phyloP scores from a whole-genome alignment of 2,113 vertebrate genomes.

The Callaeas wilsoni region DNA sequence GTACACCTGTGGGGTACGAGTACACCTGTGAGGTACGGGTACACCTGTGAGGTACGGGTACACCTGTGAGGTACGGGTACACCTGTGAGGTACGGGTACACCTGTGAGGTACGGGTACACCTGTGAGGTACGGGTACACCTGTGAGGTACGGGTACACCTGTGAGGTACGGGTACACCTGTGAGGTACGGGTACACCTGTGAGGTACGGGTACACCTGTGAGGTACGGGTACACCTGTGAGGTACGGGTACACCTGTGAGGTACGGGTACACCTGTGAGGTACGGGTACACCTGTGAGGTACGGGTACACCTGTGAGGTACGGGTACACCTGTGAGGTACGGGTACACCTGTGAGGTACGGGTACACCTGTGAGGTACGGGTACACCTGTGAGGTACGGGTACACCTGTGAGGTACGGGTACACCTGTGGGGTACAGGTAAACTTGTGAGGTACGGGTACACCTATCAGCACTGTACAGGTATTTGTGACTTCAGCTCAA shows the following conservation, averaged over 20 bases:
- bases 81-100: background rate
- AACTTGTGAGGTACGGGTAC: background rate
- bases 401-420: background rate
- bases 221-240: no score
- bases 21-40: no score
- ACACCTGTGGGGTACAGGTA: background rate
- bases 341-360: rapidly evolving
- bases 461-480: background rate
- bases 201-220: background rate
- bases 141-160: no score
- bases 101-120: background rate
- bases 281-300: background rate
- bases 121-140: background rate
- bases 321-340: background rate
- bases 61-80: background rate
- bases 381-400: background rate
- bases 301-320: background rate
- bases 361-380: no score
- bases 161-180: no score
- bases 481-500: background rate
- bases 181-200: no score
- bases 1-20: background rate
- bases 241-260: no score
- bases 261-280: rapidly evolving
- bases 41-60: background rate